Conservation (phyloP, 30 jellyfish, hydroid and myxozoan genomes). For the Mastigias papua region DNA sequence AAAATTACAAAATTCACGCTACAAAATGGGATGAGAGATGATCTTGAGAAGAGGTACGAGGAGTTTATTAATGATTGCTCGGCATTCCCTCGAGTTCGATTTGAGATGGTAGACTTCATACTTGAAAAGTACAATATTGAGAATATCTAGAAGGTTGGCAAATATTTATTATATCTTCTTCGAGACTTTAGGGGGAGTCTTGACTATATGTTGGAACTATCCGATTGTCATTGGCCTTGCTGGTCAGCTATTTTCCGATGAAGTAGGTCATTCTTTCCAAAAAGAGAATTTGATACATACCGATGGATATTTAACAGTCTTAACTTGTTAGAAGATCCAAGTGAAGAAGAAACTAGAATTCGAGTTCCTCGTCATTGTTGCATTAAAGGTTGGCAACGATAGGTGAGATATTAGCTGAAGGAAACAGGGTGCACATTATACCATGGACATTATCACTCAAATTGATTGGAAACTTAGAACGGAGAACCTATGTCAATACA, state of each 20-base stretch:
- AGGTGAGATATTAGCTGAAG: background rate
- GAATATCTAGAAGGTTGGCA: background rate
- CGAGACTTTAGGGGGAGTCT: background rate
- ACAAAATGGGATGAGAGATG: slow-evolving; percentile 5
- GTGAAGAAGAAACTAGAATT: background rate
- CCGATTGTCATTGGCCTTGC: background rate
- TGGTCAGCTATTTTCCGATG: background rate
- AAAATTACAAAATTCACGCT: background rate
- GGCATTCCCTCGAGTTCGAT: background rate
- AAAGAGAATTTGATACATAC: background rate
- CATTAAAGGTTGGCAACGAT: background rate
- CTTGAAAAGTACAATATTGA: background rate
- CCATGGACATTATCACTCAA: background rate
- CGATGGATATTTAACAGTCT: background rate
- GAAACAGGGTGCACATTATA: background rate
- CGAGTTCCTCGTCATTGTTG: background rate
- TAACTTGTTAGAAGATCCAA: background rate
- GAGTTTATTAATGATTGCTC: background rate
- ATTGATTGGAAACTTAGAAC: background rate
- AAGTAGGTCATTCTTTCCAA: background rate
- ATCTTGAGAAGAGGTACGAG: slow-evolving; percentile 12
- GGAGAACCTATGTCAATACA: background rate
- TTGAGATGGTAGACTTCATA: slow-evolving; percentile 1
- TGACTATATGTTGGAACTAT: background rate
- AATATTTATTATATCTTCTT: background rate